phyloP scores from a whole-genome alignment of 2,888 invertebrate genomes.

The Cantharis lateralis region DNA sequence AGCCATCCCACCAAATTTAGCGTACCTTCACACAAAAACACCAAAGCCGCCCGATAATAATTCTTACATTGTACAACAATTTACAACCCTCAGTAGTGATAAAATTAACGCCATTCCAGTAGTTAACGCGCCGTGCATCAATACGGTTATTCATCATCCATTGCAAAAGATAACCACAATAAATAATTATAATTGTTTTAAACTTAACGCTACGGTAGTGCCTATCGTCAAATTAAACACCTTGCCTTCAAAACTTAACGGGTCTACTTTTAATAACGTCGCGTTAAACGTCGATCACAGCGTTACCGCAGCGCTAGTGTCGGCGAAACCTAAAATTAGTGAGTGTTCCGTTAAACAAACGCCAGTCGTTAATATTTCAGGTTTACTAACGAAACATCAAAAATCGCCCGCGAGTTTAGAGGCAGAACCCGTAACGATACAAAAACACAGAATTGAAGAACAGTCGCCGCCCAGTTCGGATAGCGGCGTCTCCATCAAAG shows the following conservation, averaged over 20 bases:
- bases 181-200: slow-evolving; percentile 54
- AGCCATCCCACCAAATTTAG: slow-evolving; percentile 51
- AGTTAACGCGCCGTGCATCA: slow-evolving; percentile 51
- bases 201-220: slow-evolving; percentile 56
- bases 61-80: slow-evolving; percentile 50
- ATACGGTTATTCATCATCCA: slow-evolving; percentile 49
- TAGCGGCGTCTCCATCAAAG: slow-evolving; percentile 49
- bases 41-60: slow-evolving; percentile 51
- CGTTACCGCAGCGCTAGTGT: slow-evolving; percentile 49
- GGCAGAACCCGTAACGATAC: slow-evolving; percentile 58
- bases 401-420: slow-evolving; percentile 1
- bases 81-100: slow-evolving; percentile 48
- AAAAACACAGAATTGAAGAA: slow-evolving; percentile 28
- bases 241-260: slow-evolving; percentile 40
- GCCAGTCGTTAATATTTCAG: slow-evolving; percentile 11
- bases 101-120: slow-evolving; percentile 50
- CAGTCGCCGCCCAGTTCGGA: slow-evolving; percentile 49
- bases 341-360: slow-evolving; percentile 25
- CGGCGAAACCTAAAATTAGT: slow-evolving; percentile 46
- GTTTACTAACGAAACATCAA: slow-evolving; percentile 26
- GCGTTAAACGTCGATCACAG: slow-evolving; percentile 51
- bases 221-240: slow-evolving; percentile 56
- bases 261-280: slow-evolving; percentile 35
- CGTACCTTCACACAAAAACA: slow-evolving; percentile 54
- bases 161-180: slow-evolving; percentile 50